Evolutionary conservation across 2,888 invertebrate genomes (phyloP), one percentile per base, ranked within the genome.

Genomic region (Trichopoda pennipes): DNA sequence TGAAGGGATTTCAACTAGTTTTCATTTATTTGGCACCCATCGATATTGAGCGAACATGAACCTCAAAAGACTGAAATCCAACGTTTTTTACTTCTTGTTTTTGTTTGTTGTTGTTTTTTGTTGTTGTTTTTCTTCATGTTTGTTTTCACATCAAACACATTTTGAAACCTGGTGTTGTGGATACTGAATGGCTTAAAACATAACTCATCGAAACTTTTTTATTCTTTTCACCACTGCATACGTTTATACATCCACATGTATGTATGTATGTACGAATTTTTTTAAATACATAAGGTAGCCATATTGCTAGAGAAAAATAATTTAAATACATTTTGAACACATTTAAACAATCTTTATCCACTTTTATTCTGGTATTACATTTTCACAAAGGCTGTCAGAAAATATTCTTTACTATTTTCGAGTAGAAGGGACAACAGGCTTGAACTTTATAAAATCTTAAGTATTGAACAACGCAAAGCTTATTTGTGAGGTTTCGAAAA

Each of bases 101-200:
- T 28, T 38, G n/a, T 19, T 47, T 42, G 63, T 53, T 51, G 9
- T 19, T 28, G n/a, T n/a, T 3, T 16, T 42, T 53, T 38, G 56
- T 70, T 12, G 10, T 12, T 38, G 3, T 38, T 12, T 10, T 38
- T 38, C 64, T 38, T 12, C 14, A 6, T 51, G 23, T 75, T 55
- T 76, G 23, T 72, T 61, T 72, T 60, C 47, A 72, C 76, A 75
- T 80, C 66, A 75, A 73, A 77, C 63, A 73, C 73, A 78, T 68
- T 61, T 44, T 55, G 55, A 75, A 70, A 77, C 70, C 60, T 75
- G 64, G 60, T 74, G 69, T 75, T 82, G 75, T 63, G 75, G 68
- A 82, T 76, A 72, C 68, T 47, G 80, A 70, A 55, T 69, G 79
- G 80, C 72, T 72, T 72, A 82, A 79, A 79, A 79, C 66, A 79